Base-by-base conservation (phyloP, 2,888 invertebrate species). In the Arge pagana region DNA sequence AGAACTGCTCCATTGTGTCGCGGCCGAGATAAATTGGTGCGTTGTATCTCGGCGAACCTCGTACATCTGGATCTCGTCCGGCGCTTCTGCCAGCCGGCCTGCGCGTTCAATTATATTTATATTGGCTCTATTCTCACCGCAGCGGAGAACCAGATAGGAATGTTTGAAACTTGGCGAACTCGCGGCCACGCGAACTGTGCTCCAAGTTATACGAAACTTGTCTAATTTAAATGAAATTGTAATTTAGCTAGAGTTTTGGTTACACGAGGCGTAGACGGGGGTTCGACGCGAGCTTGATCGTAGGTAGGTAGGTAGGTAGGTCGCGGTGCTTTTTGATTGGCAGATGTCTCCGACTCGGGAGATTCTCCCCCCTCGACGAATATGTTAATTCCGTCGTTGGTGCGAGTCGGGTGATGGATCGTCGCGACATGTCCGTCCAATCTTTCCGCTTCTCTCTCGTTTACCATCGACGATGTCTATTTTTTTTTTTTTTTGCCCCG, bases 331-430 rank as follows among this genome's bases (percentile, higher is more conserved):
- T 23, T 33, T 33, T 45, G 45, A 45, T 45, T 45, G 45, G 45
- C 45, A 45, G 45, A 45, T 45, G 45, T 45, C 45, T 23, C 18
- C 33, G 45, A 42, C 30, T 16, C 23, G 13, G 28, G 30, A n/a
- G 13, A 18, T 21, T 18, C 13, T 35, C 45, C 45, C 45, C 33
- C 35, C 15, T 33, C 45, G 21, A 45, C 35, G 45, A 45, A 45
- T 45, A 45, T 45, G 45, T 45, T 45, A 45, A 45, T 45, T 45
- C 30, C 33, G 33, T 45, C 45, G 35, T 42, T 42, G 42, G 31
- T 18, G 42, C 31, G 30, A 42, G 31, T 35, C 45, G 33, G 45
- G 13, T 45, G 45, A 45, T 45, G 45, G 45, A 45, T 45, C 45
- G 33, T 33, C 15, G 45, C 33, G 3, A 39, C 37, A 7, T 45